Percentiles rank a stretch among this genome's conserved stretches.
phyloP scores from a whole-genome alignment of 1,140 invertebrate species.

The Orchesella cincta region DNA sequence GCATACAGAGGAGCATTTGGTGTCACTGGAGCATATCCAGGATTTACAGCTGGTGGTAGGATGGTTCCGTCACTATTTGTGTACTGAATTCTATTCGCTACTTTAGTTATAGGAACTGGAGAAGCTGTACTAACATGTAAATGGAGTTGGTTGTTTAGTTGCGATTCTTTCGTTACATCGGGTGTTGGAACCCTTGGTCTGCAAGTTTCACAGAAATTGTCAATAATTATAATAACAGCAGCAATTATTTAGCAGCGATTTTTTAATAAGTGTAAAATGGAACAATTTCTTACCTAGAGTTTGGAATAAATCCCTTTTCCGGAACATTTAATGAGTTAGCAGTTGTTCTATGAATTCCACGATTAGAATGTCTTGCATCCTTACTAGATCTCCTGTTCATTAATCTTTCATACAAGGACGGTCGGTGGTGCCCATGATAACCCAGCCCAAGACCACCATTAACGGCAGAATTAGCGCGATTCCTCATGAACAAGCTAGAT shows the following conservation, averaged over 20 bases:
- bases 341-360: neutral
- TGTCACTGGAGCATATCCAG: neutral
- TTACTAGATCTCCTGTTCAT: slow-evolving; percentile 72
- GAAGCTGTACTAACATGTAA: slow-evolving; percentile 55
- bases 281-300: slow-evolving; percentile 36
- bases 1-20: neutral
- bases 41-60: neutral
- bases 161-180: slow-evolving; percentile 76
- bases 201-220: slow-evolving; percentile 12
- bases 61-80: neutral
- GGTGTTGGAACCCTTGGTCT: slow-evolving; percentile 81
- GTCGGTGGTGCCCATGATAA: slow-evolving; percentile 62
- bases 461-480: slow-evolving; percentile 68
- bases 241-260: neutral
- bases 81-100: neutral
- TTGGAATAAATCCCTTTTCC: slow-evolving; percentile 32
- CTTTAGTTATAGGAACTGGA: slow-evolving; percentile 19
- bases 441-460: slow-evolving; percentile 64
- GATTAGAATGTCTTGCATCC: slow-evolving; percentile 32
- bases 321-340: neutral
- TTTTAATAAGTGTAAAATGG: neutral
- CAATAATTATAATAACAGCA: neutral
- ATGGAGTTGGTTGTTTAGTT: slow-evolving; percentile 68
- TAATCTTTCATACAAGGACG: slow-evolving; percentile 76
- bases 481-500: slow-evolving; percentile 72